phyloP scores from a whole-genome alignment of 1,140 invertebrate species.

The Neodiprion pinetum region DNA sequence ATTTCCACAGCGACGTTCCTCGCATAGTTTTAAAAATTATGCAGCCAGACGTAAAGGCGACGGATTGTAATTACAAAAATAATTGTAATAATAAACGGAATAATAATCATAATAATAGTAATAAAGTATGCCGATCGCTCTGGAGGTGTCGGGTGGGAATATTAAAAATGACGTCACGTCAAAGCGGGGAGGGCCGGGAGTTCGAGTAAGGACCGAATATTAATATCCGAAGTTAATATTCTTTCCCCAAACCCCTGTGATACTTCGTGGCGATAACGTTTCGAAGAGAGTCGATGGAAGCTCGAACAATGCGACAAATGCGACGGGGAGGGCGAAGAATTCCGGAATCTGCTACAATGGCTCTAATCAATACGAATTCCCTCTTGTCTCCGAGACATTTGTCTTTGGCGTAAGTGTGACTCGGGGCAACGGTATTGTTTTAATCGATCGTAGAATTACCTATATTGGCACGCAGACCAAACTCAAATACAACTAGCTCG shows the following conservation, averaged over 20 bases:
- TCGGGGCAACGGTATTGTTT: not conserved
- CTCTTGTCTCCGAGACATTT: not conserved
- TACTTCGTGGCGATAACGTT: not conserved
- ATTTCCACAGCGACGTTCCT: too few species aligned
- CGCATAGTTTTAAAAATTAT: too few species aligned
- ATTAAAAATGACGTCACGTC: slow-evolving; percentile 7
- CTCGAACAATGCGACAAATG: slow-evolving; percentile 1
- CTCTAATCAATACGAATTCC: slow-evolving; percentile 7
- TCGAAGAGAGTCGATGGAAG: not conserved
- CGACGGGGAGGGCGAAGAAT: not conserved
- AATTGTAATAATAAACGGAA: too few species aligned
- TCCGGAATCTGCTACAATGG: slow-evolving; percentile 3
- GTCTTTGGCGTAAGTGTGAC: not conserved
- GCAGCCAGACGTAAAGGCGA: too few species aligned
- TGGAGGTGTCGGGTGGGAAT: not conserved
- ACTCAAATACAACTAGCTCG: not conserved
- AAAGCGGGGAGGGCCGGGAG: not conserved
- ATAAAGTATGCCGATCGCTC: not conserved
- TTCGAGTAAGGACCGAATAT: slow-evolving; percentile 7
- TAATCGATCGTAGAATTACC: not conserved
- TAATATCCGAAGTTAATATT: slow-evolving; percentile 8
- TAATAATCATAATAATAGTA: not conserved
- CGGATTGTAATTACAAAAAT: too few species aligned
- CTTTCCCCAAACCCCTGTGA: not conserved
- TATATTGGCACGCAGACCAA: not conserved